phyloP scores from a whole-genome alignment of 1,140 invertebrate genomes.

The Apis florea region DNA sequence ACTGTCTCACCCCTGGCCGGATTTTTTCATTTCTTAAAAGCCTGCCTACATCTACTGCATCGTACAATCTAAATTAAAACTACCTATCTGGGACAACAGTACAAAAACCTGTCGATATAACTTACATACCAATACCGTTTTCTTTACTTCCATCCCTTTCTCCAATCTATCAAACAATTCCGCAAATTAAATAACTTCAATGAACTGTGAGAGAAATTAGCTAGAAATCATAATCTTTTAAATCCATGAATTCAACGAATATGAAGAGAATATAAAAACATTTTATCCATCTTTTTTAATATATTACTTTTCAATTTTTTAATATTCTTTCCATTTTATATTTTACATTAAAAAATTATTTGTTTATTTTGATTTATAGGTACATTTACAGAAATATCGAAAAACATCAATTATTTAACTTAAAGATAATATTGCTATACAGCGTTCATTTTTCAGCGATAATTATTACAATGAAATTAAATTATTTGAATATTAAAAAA shows the following conservation, averaged over 20 bases:
- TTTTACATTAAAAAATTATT: no score
- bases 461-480: no score
- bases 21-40: conserved; percentile 38
- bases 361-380: no score
- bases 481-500: no score
- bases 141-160: no score
- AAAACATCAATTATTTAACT: no score
- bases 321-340: neutral
- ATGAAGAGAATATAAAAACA: neutral
- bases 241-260: neutral
- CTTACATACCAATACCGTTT: conserved; percentile 8
- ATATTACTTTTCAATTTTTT: no score
- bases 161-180: neutral
- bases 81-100: conserved; percentile 31
- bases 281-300: no score
- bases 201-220: neutral
- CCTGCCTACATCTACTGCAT: neutral
- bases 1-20: neutral
- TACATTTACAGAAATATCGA: no score
- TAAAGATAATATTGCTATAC: no score
- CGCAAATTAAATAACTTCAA: neutral
- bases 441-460: no score
- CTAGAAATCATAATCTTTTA: neutral
- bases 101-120: conserved; percentile 17
- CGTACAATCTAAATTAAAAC: conserved; percentile 21